Base-by-base conservation (phyloP, 2,888 invertebrate genomes). In the Agrotis ipsilon region DNA sequence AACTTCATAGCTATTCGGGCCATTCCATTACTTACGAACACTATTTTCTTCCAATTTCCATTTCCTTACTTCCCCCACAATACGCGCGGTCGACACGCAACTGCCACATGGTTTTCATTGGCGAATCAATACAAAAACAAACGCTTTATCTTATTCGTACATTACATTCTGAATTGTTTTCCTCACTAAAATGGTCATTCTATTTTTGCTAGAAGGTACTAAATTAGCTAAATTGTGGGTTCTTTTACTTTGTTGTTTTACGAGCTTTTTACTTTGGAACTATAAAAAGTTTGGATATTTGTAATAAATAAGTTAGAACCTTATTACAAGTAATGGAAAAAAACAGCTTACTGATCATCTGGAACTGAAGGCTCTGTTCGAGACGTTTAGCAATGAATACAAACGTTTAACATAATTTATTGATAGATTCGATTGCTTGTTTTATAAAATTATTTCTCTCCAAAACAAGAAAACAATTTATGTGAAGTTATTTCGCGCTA, bases 31-130 rank as follows among this genome's bases (percentile, higher is more conserved):
- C 78, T 78, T 72, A 78, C 67, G 58, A 79, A 81, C 61, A 67
- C 78, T 82, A 72, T 82, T 79, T 82, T 82, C 82, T 79, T 65
- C 64, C 67, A 79, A 72, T 79, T 68, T 72, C 73, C 73, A 72
- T 81, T 79, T 68, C 67, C 82, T 43, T 43, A 48, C 60, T 78
- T 72, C 78, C 81, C 43, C 39, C 16, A 54, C 58, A 54, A 54
- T 59, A 66, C 24, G 69, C 45, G 45, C 32, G 46, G 66, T 61
- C 32, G 77, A 67, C 82, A 78, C 78, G 79, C 78, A 79, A 79
- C 67, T 82, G 57, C 67, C 39, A 62, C 74, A 58, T 71, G 64
- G 65, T 82, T 81, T 78, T 82, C 67, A 72, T 72, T 65, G 54
- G 82, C 32, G 55, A 81, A 78, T 79, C 82, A 72, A 78, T 78